Percentiles rank a stretch among this genome's conserved stretches.
phyloP scores from a whole-genome alignment of 2,113 vertebrate species.

The Brachirus orientalis region DNA sequence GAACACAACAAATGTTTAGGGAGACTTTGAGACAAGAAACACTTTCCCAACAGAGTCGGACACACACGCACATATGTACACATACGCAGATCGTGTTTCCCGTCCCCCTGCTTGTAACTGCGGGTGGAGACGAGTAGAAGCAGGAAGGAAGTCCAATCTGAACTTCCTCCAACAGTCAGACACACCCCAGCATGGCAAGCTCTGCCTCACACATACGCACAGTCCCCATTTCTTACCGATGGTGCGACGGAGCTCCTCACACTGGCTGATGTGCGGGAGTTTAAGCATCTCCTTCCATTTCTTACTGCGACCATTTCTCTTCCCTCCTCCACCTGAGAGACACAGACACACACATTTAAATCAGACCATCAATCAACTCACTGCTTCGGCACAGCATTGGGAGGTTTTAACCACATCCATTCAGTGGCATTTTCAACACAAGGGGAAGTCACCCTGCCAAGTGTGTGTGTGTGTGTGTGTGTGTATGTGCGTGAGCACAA shows the following conservation, averaged over 20 bases:
- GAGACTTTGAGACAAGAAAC: constrained; percentile 28
- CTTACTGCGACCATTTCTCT: constrained; percentile 90
- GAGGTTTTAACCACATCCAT: not conserved
- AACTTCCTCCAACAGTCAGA: constrained; percentile 71
- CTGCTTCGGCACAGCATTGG: not conserved
- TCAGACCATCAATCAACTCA: not conserved
- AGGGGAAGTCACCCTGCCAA: constrained; percentile 3
- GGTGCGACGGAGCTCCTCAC: constrained; percentile 84
- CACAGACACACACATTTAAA: constrained; percentile 23
- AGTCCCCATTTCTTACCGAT: constrained; percentile 81
- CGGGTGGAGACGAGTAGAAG: constrained; percentile 75
- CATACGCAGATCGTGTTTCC: constrained; percentile 61
- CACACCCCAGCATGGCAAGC: constrained; percentile 68
- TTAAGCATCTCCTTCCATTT: constrained; percentile 95
- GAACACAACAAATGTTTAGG: constrained; percentile 8
- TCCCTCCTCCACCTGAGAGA: constrained; percentile 84
- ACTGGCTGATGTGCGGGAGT: constrained; percentile 89
- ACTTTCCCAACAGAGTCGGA: constrained; percentile 25
- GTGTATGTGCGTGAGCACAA: not conserved
- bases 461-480: constrained; percentile 5
- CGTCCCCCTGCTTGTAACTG: constrained; percentile 67
- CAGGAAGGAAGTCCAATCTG: constrained; percentile 80
- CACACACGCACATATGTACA: constrained; percentile 16
- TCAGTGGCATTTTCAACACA: constrained; percentile 17
- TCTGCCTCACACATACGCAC: constrained; percentile 17